Base-by-base conservation (phyloP, 2,888 invertebrate genomes). In the Listrodromus nycthemerus region DNA sequence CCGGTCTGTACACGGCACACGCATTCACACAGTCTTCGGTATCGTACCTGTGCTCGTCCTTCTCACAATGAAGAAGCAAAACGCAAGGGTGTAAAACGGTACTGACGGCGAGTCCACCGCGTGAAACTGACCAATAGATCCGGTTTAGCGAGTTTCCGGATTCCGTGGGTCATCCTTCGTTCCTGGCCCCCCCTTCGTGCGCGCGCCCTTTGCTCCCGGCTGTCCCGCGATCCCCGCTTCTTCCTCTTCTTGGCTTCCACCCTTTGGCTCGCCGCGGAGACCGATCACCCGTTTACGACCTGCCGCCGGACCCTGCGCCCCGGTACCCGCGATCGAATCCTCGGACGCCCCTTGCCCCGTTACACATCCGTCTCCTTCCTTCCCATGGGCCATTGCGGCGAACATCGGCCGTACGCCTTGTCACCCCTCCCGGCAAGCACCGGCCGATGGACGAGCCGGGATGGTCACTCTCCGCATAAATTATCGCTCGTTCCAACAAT, bases 101-200 rank as follows among this genome's bases (percentile, higher is more conserved):
- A 77, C 81, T 70, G 83, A 30, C 21, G 80, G 41, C 61, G 41
- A 65, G 67, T 67, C 41, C 61, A 50, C 88, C 89, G 90, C 90
- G 89, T 91, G 89, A 91, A 91, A 92, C 92, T 93, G 93, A 93
- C 93, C 93, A 92, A 93, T 92, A 93, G 92, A 93, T 93, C 93
- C 93, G 93, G 93, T 93, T 93, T 93, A 92, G 90, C 93, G 86
- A 92, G 93, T 93, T 93, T 93, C 93, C 93, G 93, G 92, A 93
- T 93, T 93, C 93, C 92, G 89, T 87, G 92, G 92, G 92, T 92
- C 92, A 92, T 89, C 90, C 75, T 50, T 76, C 66, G 41, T 45
- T 45, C 16, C 50, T 41, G 76, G 67, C 41, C 48, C 48, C 74
- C 41, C 41, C 67, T 10, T 24, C 16, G 21, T 33, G 13, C 21